phyloP scores from a whole-genome alignment of 2,888 invertebrate genomes.

The Creontiades dilutus region DNA sequence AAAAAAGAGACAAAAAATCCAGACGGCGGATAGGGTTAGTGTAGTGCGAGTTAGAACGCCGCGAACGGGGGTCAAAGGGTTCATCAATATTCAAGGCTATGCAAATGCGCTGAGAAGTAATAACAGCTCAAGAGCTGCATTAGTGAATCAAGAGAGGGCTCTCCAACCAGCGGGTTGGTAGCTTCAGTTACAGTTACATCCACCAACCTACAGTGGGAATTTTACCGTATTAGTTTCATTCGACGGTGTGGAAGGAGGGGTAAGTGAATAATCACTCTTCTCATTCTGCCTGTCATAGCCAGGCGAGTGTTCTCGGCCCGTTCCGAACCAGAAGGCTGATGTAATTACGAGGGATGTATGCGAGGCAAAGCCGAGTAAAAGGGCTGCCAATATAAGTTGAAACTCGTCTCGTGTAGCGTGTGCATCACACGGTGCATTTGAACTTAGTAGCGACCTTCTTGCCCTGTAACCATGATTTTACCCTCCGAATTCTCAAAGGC shows the following conservation, averaged over 20 bases:
- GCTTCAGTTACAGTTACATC: neutral
- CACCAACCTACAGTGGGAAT: neutral
- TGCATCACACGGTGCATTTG: neutral
- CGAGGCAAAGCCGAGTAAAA: neutral
- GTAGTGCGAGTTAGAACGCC: neutral
- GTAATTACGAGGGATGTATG: constrained; percentile 19
- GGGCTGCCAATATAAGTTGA: constrained; percentile 39
- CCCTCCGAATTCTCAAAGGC: neutral
- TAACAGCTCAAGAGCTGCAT: constrained; percentile 52
- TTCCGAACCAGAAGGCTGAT: neutral
- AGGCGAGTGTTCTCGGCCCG: constrained; percentile 8
- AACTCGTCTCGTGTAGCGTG: neutral
- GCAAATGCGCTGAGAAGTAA: constrained; percentile 56
- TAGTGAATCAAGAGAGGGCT: constrained; percentile 52
- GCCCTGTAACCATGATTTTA: neutral
- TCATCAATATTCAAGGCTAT: constrained; percentile 66
- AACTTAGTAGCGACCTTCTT: neutral
- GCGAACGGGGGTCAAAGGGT: constrained; percentile 52
- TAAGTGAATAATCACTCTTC: constrained; percentile 39
- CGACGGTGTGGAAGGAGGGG: neutral
- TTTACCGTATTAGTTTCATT: constrained; percentile 32
- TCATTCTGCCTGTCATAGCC: constrained; percentile 17
- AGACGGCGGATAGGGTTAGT: constrained; percentile 32
- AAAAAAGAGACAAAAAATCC: neutral
- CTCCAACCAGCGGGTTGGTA: neutral